Base-by-base conservation (phyloP, 2,113 vertebrate species). In the Colinus virginianus region DNA sequence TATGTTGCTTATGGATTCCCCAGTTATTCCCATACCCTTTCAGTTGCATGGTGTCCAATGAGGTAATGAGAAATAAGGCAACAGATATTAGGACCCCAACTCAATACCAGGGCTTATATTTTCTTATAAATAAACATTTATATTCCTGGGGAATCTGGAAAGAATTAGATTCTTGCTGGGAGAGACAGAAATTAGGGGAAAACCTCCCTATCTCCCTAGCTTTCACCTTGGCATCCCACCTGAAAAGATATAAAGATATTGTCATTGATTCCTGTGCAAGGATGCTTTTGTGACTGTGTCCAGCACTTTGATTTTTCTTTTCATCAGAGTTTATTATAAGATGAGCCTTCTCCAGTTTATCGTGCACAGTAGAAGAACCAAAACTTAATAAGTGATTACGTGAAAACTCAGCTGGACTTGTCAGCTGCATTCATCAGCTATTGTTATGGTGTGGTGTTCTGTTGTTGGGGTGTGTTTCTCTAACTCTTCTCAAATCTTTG, bases 101-200 rank as follows among this genome's bases (percentile, higher is more conserved):
- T 56, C 53, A 85, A 25, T 46, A 56, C 9, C 20, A 20, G 42
- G 11, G 21, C 66, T 91, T 34, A 4, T 46, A 49, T 19, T 40
- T 80, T 5, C 38, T 63, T 66, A 32, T 12, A 36, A 7, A 79
- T 78, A 10, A 2, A 13, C 0, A 0, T 58, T 87, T 78, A 42
- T 70, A 1, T 42, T 91, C 40, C 28, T 32, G 40, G 25, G 40
- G 28, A 83, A 70, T 79, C 32, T 43, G 43, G 55, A 46, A 86
- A 58, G 34, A 26, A 63, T 26, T 36, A 55, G 28, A 17, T 75
- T 88, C 22, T 9, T 64, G 20, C 22, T 49, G 62, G 15, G 23
- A 40, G 20, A 21, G 11, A 45, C 36, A 62, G 6, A 17, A 9
- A 59, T 76, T 80, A 55, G 32, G 30, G 17, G 56, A 80, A 40